Evolutionary conservation across 2,113 vertebrate genomes (phyloP), one percentile per base, ranked within the genome.

Genomic region (Odobenus rosmarus): DNA sequence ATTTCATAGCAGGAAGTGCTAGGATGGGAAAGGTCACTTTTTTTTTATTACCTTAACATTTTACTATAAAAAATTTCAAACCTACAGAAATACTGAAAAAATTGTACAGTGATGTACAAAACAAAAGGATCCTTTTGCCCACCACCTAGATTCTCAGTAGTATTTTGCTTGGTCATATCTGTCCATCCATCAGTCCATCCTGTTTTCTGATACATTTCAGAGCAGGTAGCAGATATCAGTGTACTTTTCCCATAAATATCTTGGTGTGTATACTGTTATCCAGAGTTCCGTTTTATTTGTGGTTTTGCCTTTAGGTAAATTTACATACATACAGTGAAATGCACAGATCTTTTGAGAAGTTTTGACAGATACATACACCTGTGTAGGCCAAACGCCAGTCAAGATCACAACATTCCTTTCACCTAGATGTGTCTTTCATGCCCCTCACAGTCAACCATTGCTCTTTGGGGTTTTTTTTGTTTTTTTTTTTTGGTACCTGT

Each of bases 131-230:
- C 21, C 24, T 9, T 69, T 49, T 93, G 21, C 16, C 9, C 23
- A 13, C 7, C 15, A 15, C 42, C 19, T 88, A 13, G 53, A 39
- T 91, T 85, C 81, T 64, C 5, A 62, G 0, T 67, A 39, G 53
- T 72, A 13, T 86, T 64, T 3, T 67, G 8, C 69, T 77, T 86
- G 71, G 31, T 46, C 33, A 31, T 87, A 0, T 82, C 61, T 86
- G 0, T 23, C 3, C 14, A 3, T n/a, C 55, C 49, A 9, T 33
- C 46, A 19, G 0, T 81, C 36, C 6, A 4, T 10, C 42, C 26
- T 31, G 15, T 77, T 49, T 90, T 90, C 31, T 31, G 59, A 42
- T 95, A n/a, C n/a, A 13, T 96, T 92, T 91, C 46, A 72, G 64
- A 85, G 49, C 46, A 46, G 36, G 12, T 89, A 57, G 21, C 24